Conservation (phyloP, 2,888 invertebrate species). For the Scaeva pyrastri region DNA sequence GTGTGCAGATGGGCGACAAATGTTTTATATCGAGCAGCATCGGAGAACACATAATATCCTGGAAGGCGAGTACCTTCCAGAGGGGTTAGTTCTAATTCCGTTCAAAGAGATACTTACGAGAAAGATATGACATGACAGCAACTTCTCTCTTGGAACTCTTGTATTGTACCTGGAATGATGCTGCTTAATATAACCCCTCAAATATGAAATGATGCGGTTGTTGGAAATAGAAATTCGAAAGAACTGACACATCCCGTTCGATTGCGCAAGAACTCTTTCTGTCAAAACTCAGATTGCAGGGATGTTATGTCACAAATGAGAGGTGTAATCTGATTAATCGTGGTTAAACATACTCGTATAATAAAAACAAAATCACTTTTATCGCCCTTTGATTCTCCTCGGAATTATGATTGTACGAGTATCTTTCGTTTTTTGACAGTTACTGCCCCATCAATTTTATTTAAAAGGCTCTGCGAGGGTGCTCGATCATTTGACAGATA, state of each 20-base stretch:
- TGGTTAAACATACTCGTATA: slow-evolving; percentile 52
- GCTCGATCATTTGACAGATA: slow-evolving; percentile 74
- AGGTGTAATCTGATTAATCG: slow-evolving; percentile 69
- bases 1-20: slow-evolving; percentile 75
- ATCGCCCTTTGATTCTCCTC: slow-evolving; percentile 19
- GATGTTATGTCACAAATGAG: slow-evolving; percentile 71
- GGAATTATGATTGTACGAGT: neutral
- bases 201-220: slow-evolving; percentile 48
- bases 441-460: slow-evolving; percentile 65
- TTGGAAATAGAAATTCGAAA: slow-evolving; percentile 47
- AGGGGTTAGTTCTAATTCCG: slow-evolving; percentile 25
- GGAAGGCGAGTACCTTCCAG: slow-evolving; percentile 41
- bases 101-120: too few species aligned
- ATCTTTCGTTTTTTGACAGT: slow-evolving; percentile 50
- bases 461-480: slow-evolving; percentile 59
- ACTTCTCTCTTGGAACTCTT: slow-evolving; percentile 50
- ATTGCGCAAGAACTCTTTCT: slow-evolving; percentile 59
- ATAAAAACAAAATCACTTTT: slow-evolving; percentile 54
- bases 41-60: slow-evolving; percentile 37
- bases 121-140: slow-evolving; percentile 37
- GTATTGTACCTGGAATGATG: slow-evolving; percentile 42
- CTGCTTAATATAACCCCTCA: slow-evolving; percentile 21
- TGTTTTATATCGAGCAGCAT: slow-evolving; percentile 38
- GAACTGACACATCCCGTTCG: neutral
- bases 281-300: slow-evolving; percentile 57